Evolutionary conservation across 2,797 vertebrate genomes (phyloP).

Genomic region (Pangasius larnaudii): DNA sequence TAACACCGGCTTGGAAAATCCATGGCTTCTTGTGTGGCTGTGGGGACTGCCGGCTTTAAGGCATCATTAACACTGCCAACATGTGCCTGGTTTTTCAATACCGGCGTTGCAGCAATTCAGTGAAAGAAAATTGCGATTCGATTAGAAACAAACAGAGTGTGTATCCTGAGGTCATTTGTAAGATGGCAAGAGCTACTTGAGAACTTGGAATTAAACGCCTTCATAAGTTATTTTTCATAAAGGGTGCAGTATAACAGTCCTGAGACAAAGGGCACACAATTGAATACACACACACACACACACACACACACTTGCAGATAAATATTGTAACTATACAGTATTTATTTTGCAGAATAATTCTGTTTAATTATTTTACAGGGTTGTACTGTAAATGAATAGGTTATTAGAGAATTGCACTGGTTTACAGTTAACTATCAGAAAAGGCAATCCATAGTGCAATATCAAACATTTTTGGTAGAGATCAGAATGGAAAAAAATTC

Average conservation of each 20-base stretch:
- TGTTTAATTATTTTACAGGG: too few species aligned
- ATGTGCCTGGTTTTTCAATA: conserved; percentile 32
- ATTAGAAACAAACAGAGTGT: conserved; percentile 13
- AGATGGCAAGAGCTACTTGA: background rate
- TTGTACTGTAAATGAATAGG: too few species aligned
- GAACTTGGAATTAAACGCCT: background rate
- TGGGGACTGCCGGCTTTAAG: conserved; percentile 14
- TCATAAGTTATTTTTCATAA: conserved; percentile 6
- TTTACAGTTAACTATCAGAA: background rate
- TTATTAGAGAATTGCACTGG: background rate
- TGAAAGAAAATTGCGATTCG: background rate
- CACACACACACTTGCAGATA: background rate
- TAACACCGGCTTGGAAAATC: conserved; percentile 11
- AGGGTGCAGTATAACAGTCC: background rate
- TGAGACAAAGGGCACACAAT: background rate
- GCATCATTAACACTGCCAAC: background rate
- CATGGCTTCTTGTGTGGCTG: background rate
- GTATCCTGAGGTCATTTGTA: conserved; percentile 21
- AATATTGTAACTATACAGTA: background rate
- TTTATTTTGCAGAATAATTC: too few species aligned
- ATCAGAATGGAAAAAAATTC: background rate
- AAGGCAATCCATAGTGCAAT: background rate
- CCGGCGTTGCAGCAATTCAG: background rate
- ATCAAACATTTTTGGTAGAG: background rate
- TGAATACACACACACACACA: background rate